Evolutionary conservation across 2,797 vertebrate species (phyloP).

Genomic region (Coilia nasus): DNA sequence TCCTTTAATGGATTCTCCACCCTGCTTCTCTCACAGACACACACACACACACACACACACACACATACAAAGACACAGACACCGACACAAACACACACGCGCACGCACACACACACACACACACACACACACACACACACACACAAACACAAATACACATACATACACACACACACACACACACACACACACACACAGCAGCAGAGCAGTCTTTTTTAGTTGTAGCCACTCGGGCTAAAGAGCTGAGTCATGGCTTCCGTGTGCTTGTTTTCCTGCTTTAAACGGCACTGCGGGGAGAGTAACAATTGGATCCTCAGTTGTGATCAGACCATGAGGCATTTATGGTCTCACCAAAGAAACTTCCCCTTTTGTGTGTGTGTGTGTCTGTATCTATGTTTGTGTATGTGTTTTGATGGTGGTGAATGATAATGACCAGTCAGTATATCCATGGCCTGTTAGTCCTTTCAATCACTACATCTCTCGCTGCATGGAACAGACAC

Average conservation of each 20-base stretch:
- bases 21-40: no score
- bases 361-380: background rate
- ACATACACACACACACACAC: no score
- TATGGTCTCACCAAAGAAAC: conserved; percentile 15
- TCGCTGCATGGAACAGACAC: background rate
- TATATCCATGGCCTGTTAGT: background rate
- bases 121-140: no score
- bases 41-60: no score
- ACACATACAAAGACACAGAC: no score
- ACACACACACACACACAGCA: no score
- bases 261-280: background rate
- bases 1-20: background rate
- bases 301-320: background rate
- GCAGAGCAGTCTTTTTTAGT: background rate
- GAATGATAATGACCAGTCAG: background rate
- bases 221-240: background rate
- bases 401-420: background rate
- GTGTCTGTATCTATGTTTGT: no score
- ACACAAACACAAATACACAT: no score
- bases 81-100: no score
- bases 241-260: background rate
- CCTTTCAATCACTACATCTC: background rate
- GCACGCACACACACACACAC: no score
- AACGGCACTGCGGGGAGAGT: background rate
- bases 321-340: background rate